A percentile compares a stretch with the other conserved stretches of the same genome.
Conservation (phyloP, 2,797 vertebrate genomes). For the Masticophis lateralis region DNA sequence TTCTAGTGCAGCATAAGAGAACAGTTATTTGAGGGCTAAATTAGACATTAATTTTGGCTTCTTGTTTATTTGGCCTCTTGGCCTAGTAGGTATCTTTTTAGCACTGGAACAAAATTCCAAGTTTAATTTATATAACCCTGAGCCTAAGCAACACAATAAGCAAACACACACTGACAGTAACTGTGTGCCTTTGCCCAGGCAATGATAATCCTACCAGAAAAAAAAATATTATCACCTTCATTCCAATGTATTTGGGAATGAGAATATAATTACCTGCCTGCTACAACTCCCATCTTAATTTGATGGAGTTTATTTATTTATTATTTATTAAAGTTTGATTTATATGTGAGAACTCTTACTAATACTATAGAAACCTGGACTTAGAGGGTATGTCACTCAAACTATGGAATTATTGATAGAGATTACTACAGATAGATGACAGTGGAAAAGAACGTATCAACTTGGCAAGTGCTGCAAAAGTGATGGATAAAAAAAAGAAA, state of each 20-base stretch:
- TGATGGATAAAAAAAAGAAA: background rate
- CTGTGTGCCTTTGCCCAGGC: background rate
- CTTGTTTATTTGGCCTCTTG: background rate
- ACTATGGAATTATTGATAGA: background rate
- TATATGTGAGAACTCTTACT: background rate
- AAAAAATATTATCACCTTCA: background rate
- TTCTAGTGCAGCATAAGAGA: background rate
- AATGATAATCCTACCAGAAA: background rate
- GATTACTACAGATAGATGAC: background rate
- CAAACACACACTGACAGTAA: background rate
- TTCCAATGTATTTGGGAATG: background rate
- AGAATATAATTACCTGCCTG: background rate
- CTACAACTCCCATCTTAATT: background rate
- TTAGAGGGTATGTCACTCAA: background rate
- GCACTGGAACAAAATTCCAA: background rate
- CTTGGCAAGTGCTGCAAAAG: background rate
- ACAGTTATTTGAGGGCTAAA: background rate
- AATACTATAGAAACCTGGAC: background rate
- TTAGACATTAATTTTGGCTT: background rate
- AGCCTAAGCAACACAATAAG: background rate
- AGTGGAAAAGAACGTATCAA: background rate
- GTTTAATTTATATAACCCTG: background rate
- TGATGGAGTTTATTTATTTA: background rate
- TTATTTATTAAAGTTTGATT: no score
- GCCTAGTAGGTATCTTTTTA: background rate